Evolutionary conservation across 1,140 invertebrate genomes (phyloP), one percentile per base, ranked within the genome.

Genomic region (Proctacanthus coquilletti): DNA sequence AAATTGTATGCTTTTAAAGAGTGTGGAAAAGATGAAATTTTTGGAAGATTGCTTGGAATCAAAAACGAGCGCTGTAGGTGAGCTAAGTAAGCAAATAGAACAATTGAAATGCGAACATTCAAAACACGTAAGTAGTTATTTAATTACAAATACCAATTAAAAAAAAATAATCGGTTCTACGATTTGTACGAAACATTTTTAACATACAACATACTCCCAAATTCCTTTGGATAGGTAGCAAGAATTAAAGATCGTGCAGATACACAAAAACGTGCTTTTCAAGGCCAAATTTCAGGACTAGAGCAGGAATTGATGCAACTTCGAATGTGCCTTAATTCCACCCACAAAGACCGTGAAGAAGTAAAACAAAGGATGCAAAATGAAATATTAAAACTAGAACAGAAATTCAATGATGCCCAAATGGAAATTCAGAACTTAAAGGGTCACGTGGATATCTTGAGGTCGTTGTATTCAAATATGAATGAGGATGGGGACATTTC

Each of bases 221-320:
- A 25, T n/a, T n/a, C n/a, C n/a, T 32, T 11, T 32, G 6, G 15
- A 32, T 15, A 32, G 31, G 31, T 14, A 9, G 6, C 31, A 6
- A 9, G 31, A 11, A 15, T 32, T 32, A 32, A 32, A 15, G 31
- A 32, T 11, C 31, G 31, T 9, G 31, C 31, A 32, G 31, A 32
- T 11, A 15, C 15, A 9, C 31, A 32, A 15, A 6, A 14, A 32
- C 9, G 15, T 6, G 13, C 6, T 11, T 6, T 14, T 5, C 31
- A 32, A 5, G 9, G 9, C 6, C 31, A 32, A 32, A 32, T 32
- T 11, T 6, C 31, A 11, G 31, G 31, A 15, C 13, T 32, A 9
- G 31, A 32, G 15, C 6, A 32, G 15, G 31, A 32, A 15, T 5
- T 32, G 15, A 15, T 32, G 6, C 31, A 32, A 5, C 13, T 32